Evolutionary conservation across 2,888 invertebrate genomes (phyloP).

Genomic region (Acrobasis suavella): DNA sequence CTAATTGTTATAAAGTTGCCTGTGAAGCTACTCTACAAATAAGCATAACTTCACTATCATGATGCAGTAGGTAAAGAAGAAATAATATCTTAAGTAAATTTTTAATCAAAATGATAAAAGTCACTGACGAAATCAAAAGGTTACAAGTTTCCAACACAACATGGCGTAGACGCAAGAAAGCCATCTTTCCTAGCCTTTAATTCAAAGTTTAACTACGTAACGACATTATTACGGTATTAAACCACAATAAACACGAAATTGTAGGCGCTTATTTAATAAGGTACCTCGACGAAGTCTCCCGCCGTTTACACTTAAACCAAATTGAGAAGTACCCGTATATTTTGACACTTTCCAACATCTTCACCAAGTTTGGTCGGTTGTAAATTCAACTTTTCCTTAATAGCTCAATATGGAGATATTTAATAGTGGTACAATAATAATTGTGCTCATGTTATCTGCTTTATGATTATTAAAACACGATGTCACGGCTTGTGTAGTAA

Average conservation of each 20-base stretch:
- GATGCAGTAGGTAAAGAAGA: neutral
- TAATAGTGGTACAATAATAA: conserved; percentile 8
- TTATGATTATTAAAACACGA: conserved; percentile 19
- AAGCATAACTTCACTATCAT: neutral
- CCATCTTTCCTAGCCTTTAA: conserved; percentile 22
- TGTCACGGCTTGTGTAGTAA: neutral
- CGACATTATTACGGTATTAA: conserved; percentile 39
- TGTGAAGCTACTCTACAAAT: too few relatives aligned
- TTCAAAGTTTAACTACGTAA: conserved; percentile 29
- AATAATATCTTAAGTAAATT: too few relatives aligned
- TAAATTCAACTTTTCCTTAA: conserved; percentile 50
- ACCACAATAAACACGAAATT: conserved; percentile 45
- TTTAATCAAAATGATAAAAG: neutral
- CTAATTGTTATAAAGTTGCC: too few relatives aligned
- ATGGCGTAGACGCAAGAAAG: neutral
- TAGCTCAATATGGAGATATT: conserved; percentile 48
- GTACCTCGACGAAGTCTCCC: conserved; percentile 54
- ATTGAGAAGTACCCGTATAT: conserved; percentile 40
- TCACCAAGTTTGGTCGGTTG: conserved; percentile 27
- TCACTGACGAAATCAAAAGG: neutral
- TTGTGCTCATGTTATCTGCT: conserved; percentile 21
- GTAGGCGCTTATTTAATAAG: conserved; percentile 46
- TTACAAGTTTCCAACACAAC: neutral
- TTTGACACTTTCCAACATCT: conserved; percentile 43
- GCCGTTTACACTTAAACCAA: conserved; percentile 36